Evolutionary conservation across 2,888 invertebrate genomes (phyloP), one percentile per base, ranked within the genome.

Genomic region (Phengaris arion): DNA sequence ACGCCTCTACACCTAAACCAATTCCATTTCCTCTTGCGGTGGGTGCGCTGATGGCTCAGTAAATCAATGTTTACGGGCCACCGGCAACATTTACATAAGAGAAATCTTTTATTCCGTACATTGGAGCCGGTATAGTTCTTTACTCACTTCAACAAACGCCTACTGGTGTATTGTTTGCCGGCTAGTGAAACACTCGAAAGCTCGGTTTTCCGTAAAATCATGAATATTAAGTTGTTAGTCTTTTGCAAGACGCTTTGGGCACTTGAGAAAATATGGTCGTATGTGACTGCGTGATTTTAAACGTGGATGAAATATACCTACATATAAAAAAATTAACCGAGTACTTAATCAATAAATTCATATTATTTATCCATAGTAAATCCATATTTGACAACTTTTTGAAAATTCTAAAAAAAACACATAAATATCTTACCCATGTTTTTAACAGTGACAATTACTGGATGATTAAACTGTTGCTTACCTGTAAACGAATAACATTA

Each of bases 11-110:
- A 69, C 22, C 64, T 22, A 5, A 48, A 69, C n/a, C n/a, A 6
- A 15, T 48, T 48, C 46, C 45, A 45, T 46, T 46, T 68, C n/a
- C n/a, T n/a, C 15, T 15, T 48, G 48, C 48, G 0, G 70, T 70
- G 70, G 48, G 70, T 15, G 70, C 48, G 70, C 70, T 15, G 48
- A 48, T 51, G 15, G 48, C 6, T 22, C 51, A 70, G 70, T 70
- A 70, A 70, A 70, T 70, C 70, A 70, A 13, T 35, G 64, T 64
- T 64, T 64, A 35, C 64, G 45, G 64, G 64, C 35, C 64, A 35
- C 35, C 64, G 64, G 8, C 48, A 10, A 15, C 70, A 70, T 70
- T 70, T 51, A 51, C 70, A 70, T 70, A 70, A 70, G 51, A 70
- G 70, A 70, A 70, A 70, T 51, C 51, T 70, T 22, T 51, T 64